Evolutionary conservation across 2,888 invertebrate genomes (phyloP), one percentile per base, ranked within the genome.

Genomic region (Phyllotreta cruciferae): DNA sequence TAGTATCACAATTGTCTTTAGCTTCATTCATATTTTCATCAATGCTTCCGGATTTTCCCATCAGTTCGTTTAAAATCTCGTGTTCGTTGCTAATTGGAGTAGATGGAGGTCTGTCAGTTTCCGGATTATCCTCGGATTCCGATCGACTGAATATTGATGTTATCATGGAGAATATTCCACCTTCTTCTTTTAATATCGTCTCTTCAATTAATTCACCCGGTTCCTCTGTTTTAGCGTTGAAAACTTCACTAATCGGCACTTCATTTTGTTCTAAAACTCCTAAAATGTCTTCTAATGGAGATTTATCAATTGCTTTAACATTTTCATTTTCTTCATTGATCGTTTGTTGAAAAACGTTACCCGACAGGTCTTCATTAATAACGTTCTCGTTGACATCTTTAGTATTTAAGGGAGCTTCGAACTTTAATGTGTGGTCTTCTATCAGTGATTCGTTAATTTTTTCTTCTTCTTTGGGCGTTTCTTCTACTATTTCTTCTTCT

Each of bases 1-100:
- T 56, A 36, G 53, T 52, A 64, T 68, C 61, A 62, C 66, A 65
- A 62, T 64, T 24, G 10, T 52, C 47, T 42, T n/a, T 8, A 6
- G 41, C 45, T 14, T 44, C 9, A 44, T 8, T 10, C n/a, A 5
- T 41, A 10, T 50, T 35, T 35, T 9, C 35, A 37, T 49, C 11
- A 10, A 10, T 11, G 10, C 6, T 47, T 49, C 10, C 1, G 9
- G 41, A 41, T 41, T 41, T 2, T 49, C 10, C 6, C 10, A 35
- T n/a, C n/a, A 49, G 8, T 44, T 63, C 50, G 9, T 44, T 37
- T 36, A 50, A 9, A 24, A 50, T 38, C 42, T 36, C 10, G 13
- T 53, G n/a, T 14, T 37, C 45, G 10, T 49, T 62, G 44, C 36
- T 49, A 13, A 50, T 50, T 10, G 60, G 60, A 7, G 55, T 49